A percentile compares a stretch with the other conserved stretches of the same genome.
Evolutionary conservation across 92 coral and sea anemone species (phyloP).

Genomic region (Isaurus tuberculatus): DNA sequence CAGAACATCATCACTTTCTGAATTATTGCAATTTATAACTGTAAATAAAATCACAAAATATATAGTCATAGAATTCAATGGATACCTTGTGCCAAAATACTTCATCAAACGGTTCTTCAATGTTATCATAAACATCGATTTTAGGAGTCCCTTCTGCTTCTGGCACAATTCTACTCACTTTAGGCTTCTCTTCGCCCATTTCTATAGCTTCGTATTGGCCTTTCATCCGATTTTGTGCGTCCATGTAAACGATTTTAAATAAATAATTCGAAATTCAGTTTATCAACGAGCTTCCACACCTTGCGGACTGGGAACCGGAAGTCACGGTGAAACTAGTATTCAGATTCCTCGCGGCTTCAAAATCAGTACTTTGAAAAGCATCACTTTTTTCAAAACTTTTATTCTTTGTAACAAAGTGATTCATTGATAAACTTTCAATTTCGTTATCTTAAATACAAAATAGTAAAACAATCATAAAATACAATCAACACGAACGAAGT

Average conservation of each 20-base stretch:
- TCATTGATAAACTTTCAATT: no score
- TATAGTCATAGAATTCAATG: not conserved
- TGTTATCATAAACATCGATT: slow-evolving; percentile 45
- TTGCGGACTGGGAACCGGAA: slow-evolving; percentile 28
- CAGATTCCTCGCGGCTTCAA: slow-evolving; percentile 12
- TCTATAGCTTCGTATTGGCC: slow-evolving; percentile 62
- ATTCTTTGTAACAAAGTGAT: not conserved
- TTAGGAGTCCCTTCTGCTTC: slow-evolving; percentile 51
- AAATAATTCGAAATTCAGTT: not conserved
- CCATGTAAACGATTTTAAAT: slow-evolving; percentile 19
- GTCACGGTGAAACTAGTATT: not conserved
- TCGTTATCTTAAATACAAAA: no score
- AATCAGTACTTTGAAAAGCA: no score
- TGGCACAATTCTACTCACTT: slow-evolving; percentile 15
- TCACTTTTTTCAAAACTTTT: not conserved
- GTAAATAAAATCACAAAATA: not conserved
- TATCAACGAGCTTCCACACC: slow-evolving; percentile 2
- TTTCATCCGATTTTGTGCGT: slow-evolving; percentile 19
- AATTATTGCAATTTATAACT: not conserved
- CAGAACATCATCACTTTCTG: not conserved
- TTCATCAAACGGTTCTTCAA: slow-evolving; percentile 90
- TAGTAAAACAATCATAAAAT: no score
- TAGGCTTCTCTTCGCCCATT: slow-evolving; percentile 71
- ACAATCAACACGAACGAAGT: no score
- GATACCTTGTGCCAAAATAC: slow-evolving; percentile 89